Evolutionary conservation across 2,797 vertebrate species (phyloP).

Genomic region (Lycodopsis pacificus): DNA sequence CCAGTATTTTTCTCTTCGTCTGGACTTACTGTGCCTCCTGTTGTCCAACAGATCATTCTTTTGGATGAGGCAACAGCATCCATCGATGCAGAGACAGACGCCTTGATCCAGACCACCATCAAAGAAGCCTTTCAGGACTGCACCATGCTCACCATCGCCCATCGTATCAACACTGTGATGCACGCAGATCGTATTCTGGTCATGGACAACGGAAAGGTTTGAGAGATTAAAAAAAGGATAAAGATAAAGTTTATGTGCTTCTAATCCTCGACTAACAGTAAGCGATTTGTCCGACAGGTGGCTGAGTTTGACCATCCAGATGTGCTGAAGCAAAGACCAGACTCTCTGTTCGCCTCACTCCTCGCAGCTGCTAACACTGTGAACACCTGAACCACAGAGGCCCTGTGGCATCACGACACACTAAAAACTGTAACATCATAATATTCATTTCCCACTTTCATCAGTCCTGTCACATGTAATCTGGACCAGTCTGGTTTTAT

Average conservation of each 20-base stretch:
- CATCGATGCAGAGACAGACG: conserved; percentile 89
- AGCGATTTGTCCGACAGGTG: conserved; percentile 73
- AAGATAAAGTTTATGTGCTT: neutral
- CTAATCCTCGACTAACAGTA: neutral
- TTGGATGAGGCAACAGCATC: conserved; percentile 91
- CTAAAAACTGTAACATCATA: neutral
- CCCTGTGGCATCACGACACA: neutral
- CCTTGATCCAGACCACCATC: conserved; percentile 87
- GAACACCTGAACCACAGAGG: conserved; percentile 55
- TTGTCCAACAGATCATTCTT: conserved; percentile 84
- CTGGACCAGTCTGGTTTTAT: neutral
- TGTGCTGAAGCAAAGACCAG: conserved; percentile 82
- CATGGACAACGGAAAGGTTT: conserved; percentile 88
- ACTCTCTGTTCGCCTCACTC: conserved; percentile 85
- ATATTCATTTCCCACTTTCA: neutral
- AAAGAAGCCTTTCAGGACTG: conserved; percentile 83
- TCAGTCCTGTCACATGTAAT: neutral
- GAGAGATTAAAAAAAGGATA: conserved; percentile 10
- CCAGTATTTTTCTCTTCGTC: neutral
- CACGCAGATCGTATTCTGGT: conserved; percentile 87
- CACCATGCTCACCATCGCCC: conserved; percentile 89
- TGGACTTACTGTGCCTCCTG: too few species aligned
- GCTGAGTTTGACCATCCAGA: conserved; percentile 86
- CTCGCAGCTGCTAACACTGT: conserved; percentile 80
- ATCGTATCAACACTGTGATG: conserved; percentile 88